Base-by-base conservation (phyloP, 2,797 vertebrate species). In the Eremophila alpestris region DNA sequence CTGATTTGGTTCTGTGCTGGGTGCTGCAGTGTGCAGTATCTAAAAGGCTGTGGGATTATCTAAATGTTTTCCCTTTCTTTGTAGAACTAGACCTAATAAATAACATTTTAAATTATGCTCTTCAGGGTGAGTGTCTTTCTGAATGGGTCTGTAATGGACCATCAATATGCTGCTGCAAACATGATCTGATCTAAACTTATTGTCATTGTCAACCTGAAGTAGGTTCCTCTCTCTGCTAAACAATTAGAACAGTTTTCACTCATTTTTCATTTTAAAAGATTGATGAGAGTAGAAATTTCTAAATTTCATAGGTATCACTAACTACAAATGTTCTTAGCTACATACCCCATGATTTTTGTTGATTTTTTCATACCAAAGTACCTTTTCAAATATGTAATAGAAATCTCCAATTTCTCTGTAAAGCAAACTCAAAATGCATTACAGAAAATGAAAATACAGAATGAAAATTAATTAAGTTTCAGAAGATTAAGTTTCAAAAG, bases 1-100 rank as follows among this genome's bases (percentile, higher is more conserved):
- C 5, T 24, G 30, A 45, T 5, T 6, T 12, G 3, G 49, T 29
- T 13, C 10, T 24, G 10, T 0, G 0, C 11, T 24, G 21, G 11
- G 8, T 79, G 45, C n/a, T 45, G n/a, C 40, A 58, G 13, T 41
- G 67, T 12, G 51, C 8, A 13, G 13, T 2, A 10, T 26, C 21
- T 30, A 18, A 87, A 64, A 38, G 11, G 9, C 43, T 2, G 3
- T 36, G 12, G 7, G 41, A 32, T 65, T 49, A 54, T 24, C 32
- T 62, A 20, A 73, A 41, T 55, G 4, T 9, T 36, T 2, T 49
- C 26, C 13, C 9, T 70, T 70, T 56, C 18, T 63, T n/a, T 58
- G 11, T n/a, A 67, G 22, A 9, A 4, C 3, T 49, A 74, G 8
- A 4, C 70, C 9, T 43, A 56, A 51, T 13, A 43, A 51, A 65